Evolutionary conservation across 2,797 vertebrate species (phyloP).

Genomic region (Thaleichthys pacificus): DNA sequence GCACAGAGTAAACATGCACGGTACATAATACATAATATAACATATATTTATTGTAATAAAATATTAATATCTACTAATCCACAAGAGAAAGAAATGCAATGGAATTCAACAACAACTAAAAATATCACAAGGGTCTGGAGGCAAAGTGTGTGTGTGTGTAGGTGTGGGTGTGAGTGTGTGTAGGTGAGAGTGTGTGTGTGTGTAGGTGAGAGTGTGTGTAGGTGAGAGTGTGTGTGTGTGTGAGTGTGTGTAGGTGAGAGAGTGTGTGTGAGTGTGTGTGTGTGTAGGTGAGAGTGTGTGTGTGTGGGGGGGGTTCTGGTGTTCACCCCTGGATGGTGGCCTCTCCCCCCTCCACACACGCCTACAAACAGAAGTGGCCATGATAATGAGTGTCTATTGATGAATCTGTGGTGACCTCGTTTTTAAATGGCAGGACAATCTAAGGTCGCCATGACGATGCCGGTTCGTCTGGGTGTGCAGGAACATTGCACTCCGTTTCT

Average conservation of each 20-base stretch:
- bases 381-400: conserved; percentile 82
- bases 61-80: not conserved
- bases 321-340: too few species aligned
- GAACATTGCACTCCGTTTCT: not conserved
- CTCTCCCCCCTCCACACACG: conserved; percentile 80
- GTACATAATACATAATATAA: too few species aligned
- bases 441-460: conserved; percentile 58
- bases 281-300: conserved; percentile 71
- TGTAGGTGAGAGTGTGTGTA: too few species aligned
- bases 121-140: conserved; percentile 82
- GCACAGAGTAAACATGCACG: too few species aligned
- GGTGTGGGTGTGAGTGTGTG: conserved; percentile 49
- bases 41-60: not conserved
- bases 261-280: conserved; percentile 61
- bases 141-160: conserved; percentile 78
- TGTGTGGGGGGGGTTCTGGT: too few species aligned
- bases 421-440: conserved; percentile 12
- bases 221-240: too few species aligned
- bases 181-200: too few species aligned
- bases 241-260: too few species aligned
- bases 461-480: not conserved
- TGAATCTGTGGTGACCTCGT: conserved; percentile 56
- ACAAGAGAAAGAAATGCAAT: conserved; percentile 8
- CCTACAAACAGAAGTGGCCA: conserved; percentile 70
- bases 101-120: conserved; percentile 50